Percentiles rank a stretch among this genome's conserved stretches.
phyloP scores from a whole-genome alignment of 2,888 invertebrate genomes.

The Tipula lateralis region DNA sequence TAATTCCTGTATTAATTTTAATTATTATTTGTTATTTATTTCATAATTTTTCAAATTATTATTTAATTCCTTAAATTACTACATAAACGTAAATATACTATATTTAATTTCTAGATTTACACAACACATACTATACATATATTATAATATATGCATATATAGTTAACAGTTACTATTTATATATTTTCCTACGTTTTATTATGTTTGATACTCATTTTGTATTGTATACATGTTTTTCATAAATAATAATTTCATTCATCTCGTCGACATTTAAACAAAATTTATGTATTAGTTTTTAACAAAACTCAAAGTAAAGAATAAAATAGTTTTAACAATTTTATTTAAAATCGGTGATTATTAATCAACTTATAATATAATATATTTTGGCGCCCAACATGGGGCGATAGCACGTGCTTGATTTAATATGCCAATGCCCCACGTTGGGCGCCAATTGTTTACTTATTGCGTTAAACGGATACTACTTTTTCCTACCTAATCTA shows the following conservation, averaged over 20 bases:
- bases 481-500: too few relatives aligned
- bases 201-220: constrained; percentile 4
- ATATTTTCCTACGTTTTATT: not conserved
- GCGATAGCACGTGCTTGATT: too few relatives aligned
- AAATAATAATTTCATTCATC: not conserved
- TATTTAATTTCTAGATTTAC: constrained; percentile 4
- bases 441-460: too few relatives aligned
- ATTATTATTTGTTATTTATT: constrained; percentile 24
- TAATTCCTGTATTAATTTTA: constrained; percentile 24
- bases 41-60: constrained; percentile 1
- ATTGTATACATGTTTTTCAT: not conserved
- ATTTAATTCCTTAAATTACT: not conserved
- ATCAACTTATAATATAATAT: too few relatives aligned
- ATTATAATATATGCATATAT: not conserved
- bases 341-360: too few relatives aligned
- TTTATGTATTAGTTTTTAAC: too few relatives aligned
- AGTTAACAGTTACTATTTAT: not conserved
- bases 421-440: too few relatives aligned
- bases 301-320: too few relatives aligned
- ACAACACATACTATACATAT: not conserved
- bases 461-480: too few relatives aligned
- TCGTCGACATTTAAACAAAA: not conserved
- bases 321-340: too few relatives aligned
- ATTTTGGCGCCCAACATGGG: too few relatives aligned
- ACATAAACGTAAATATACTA: not conserved